Conservation (phyloP, 1,140 invertebrate genomes). For the Orius laevigatus region DNA sequence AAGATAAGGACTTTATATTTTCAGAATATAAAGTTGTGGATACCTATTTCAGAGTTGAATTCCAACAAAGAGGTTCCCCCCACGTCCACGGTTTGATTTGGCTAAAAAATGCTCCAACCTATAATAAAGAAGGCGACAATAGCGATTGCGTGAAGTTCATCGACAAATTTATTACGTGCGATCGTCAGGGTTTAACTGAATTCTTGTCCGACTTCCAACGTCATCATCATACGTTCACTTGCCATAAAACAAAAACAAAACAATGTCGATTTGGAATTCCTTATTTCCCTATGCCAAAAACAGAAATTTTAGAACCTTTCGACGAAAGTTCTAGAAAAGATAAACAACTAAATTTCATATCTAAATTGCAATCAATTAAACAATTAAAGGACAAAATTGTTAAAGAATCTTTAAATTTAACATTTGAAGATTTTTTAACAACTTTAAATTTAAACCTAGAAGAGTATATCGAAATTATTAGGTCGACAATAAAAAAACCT, state of each 20-base stretch:
- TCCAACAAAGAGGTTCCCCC: slow-evolving; percentile 2
- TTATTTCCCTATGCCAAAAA: not conserved
- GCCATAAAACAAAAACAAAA: slow-evolving; percentile 3
- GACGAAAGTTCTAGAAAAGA: not conserved
- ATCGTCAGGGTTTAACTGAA: not conserved
- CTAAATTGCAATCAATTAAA: not conserved
- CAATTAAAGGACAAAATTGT: not conserved
- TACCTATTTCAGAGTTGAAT: slow-evolving; percentile 6
- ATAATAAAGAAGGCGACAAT: not conserved
- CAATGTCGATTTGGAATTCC: not conserved
- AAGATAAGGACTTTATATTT: not conserved
- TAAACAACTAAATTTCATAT: too few relatives aligned
- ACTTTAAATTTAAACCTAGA: not conserved
- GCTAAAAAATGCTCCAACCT: not conserved
- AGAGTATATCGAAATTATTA: not conserved
- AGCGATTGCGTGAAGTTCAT: slow-evolving; percentile 4
- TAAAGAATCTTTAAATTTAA: not conserved
- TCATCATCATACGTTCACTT: slow-evolving; percentile 7
- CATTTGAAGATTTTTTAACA: not conserved
- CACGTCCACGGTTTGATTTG: slow-evolving; percentile 1
- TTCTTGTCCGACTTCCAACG: not conserved
- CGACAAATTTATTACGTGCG: slow-evolving; percentile 10
- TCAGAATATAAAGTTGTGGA: slow-evolving; percentile 3
- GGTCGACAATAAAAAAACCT: not conserved
- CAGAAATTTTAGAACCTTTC: not conserved